These are phyloP conservation scores for Gavia stellata DNA, from an alignment of 2,113 vertebrate genomes.

Conservation along the genomic window DNA sequence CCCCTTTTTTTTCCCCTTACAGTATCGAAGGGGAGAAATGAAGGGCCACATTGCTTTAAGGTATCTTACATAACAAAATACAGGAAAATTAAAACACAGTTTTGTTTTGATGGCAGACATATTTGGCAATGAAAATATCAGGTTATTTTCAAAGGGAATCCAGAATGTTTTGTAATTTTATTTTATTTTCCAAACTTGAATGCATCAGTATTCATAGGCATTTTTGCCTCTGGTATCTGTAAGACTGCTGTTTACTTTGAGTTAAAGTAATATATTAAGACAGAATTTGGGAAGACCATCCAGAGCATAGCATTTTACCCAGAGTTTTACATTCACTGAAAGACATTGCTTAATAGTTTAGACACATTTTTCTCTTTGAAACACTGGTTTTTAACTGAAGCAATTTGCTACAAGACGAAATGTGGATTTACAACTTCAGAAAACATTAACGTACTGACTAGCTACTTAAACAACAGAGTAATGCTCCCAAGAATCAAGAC, in stretches of 20 bases:
- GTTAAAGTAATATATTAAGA: background rate
- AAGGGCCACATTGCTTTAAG: background rate
- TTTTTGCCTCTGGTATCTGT: background rate
- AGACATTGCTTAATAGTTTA: background rate
- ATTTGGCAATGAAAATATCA: background rate
- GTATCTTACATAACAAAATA: background rate
- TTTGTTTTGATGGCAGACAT: background rate
- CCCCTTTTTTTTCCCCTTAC: fast-evolving
- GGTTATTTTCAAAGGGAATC: background rate
- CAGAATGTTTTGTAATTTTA: background rate
- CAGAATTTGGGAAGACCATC: background rate
- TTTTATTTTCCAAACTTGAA: background rate
- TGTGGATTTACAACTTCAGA: background rate
- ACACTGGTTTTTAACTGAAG: background rate
- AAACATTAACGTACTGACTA: background rate
- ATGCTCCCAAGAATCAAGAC: background rate
- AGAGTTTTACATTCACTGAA: background rate
- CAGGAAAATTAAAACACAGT: background rate
- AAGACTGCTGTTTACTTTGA: background rate
- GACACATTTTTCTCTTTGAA: background rate
- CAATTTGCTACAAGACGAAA: background rate
- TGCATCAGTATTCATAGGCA: background rate
- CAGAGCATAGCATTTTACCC: background rate
- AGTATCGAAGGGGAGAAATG: background rate
- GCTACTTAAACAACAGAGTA: background rate